Conservation (phyloP, 2,113 vertebrate species). For the Brienomyrus longianalis region DNA sequence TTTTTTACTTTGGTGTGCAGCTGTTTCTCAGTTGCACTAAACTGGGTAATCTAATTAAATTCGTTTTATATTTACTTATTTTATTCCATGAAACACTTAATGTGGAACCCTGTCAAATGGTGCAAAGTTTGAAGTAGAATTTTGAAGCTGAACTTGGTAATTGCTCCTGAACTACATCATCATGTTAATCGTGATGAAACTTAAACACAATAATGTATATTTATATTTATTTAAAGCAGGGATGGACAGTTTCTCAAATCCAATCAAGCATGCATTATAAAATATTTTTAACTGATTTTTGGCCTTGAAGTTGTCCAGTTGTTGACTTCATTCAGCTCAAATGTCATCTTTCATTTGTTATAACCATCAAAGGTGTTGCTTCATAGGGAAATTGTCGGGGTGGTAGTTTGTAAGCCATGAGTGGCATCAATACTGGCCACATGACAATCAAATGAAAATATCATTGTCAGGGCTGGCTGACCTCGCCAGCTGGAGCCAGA, state of each 20-base stretch:
- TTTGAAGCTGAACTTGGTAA: background rate
- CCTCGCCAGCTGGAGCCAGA: background rate
- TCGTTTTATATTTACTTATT: background rate
- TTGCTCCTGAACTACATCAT: background rate
- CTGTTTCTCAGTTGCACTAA: background rate
- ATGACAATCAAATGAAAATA: background rate
- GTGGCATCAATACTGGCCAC: background rate
- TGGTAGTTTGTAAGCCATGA: background rate
- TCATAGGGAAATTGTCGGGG: background rate
- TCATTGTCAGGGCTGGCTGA: background rate
- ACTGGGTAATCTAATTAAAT: background rate
- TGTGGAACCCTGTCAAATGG: background rate
- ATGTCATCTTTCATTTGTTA: background rate
- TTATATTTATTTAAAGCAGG: background rate
- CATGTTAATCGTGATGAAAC: background rate
- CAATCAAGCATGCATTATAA: background rate
- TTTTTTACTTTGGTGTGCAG: background rate
- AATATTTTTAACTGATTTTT: background rate
- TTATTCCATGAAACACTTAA: background rate
- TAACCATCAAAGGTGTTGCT: background rate
- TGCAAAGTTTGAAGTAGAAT: background rate
- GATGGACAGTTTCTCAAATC: background rate
- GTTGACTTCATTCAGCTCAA: background rate
- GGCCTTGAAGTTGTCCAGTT: background rate
- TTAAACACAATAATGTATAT: background rate